Conservation (phyloP, 2,113 vertebrate species). For the Rhinopomastus cyanomelas region DNA sequence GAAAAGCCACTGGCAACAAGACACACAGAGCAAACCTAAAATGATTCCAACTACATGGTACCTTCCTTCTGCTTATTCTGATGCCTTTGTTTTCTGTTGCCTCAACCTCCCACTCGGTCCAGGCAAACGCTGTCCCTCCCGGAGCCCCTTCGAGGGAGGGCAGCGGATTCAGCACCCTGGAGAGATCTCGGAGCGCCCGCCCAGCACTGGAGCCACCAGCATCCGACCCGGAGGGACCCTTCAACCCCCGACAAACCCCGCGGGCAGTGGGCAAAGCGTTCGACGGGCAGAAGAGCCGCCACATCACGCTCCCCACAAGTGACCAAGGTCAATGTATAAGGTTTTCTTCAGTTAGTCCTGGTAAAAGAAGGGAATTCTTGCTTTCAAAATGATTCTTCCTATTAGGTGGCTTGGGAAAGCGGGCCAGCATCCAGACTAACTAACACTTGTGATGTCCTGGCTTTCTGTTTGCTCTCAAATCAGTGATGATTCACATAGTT, state of each 20-base stretch:
- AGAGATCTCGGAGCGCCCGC: background rate
- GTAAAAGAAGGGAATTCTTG: background rate
- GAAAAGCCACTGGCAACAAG: background rate
- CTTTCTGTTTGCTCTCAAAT: background rate
- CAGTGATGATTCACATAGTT: background rate
- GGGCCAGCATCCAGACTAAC: background rate
- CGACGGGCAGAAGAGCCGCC: background rate
- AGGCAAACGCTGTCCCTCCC: background rate
- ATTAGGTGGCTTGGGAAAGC: background rate
- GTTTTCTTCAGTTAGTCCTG: background rate
- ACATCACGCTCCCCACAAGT: fast-evolving
- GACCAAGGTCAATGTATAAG: background rate
- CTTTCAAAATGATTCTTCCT: background rate
- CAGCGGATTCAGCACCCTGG: background rate
- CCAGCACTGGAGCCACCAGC: too few relatives aligned
- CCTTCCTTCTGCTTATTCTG: background rate
- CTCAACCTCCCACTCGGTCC: background rate
- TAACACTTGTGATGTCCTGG: background rate
- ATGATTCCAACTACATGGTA: background rate
- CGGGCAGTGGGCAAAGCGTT: background rate
- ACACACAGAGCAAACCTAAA: background rate
- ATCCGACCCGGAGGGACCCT: background rate
- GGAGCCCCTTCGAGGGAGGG: fast-evolving
- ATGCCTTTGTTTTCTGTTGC: background rate
- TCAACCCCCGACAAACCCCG: background rate